Evolutionary conservation across 2,888 invertebrate genomes (phyloP).

Genomic region (Brachycybe producta): DNA sequence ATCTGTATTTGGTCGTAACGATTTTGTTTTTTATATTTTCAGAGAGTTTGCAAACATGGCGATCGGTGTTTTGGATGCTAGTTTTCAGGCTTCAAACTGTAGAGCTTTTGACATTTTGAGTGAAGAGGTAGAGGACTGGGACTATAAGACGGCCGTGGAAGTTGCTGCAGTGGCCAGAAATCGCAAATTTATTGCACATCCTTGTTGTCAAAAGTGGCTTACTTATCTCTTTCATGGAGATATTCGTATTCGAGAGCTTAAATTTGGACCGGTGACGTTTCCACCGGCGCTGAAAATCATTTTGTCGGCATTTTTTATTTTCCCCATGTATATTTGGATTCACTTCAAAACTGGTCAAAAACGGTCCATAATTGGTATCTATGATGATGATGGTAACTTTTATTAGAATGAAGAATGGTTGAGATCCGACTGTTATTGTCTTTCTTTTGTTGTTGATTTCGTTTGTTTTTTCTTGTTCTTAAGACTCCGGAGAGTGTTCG

Average conservation of each 20-base stretch:
- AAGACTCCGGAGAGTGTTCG: conserved; percentile 19
- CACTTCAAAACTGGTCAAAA: conserved; percentile 24
- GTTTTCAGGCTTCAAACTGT: conserved; percentile 28
- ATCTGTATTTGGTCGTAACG: neutral
- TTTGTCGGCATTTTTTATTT: conserved; percentile 31
- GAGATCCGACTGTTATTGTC: neutral
- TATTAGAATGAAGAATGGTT: neutral
- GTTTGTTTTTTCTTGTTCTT: neutral
- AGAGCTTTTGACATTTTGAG: conserved; percentile 32
- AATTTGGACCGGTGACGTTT: conserved; percentile 29
- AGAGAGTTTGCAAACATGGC: conserved; percentile 26
- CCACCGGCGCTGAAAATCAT: conserved; percentile 32
- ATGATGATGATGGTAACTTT: conserved; percentile 22
- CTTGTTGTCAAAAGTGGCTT: conserved; percentile 40
- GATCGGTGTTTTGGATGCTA: conserved; percentile 30
- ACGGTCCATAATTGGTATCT: conserved; percentile 18
- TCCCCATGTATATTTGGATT: conserved; percentile 33
- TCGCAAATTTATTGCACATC: conserved; percentile 37
- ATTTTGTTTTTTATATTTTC: conserved; percentile 1
- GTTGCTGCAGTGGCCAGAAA: conserved; percentile 34
- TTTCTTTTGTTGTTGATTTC: neutral
- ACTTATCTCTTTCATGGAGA: conserved; percentile 34
- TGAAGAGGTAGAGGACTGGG: conserved; percentile 32
- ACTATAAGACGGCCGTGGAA: conserved; percentile 33
- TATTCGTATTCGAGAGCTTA: conserved; percentile 31